These are phyloP conservation scores for Hyperopisus bebe DNA, from an alignment of 2,113 vertebrate genomes.

Conservation along the genomic window DNA sequence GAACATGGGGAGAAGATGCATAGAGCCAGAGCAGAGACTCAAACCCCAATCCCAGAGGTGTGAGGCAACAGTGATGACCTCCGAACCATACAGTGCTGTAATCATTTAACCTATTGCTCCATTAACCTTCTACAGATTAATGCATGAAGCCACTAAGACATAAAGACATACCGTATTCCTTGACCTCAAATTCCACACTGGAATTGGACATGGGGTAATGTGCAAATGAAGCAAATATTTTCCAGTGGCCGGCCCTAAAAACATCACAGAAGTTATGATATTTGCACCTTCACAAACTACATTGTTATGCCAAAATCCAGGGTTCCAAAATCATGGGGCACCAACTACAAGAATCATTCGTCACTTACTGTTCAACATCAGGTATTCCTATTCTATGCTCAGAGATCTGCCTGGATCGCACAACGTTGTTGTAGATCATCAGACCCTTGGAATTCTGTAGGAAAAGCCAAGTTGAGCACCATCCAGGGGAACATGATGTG, in stretches of 20 bases:
- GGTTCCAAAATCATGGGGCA: background rate
- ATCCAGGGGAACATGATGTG: too few relatives aligned
- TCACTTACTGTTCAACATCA: slow-evolving; percentile 50
- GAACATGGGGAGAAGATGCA: background rate
- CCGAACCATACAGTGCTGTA: background rate
- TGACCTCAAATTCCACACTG: slow-evolving; percentile 60
- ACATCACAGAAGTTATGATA: slow-evolving; percentile 4
- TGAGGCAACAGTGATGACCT: background rate
- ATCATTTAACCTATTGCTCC: background rate
- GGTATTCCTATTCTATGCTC: slow-evolving; percentile 45
- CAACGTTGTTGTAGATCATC: slow-evolving; percentile 39
- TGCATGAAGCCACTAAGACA: slow-evolving; percentile 17
- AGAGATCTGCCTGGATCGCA: slow-evolving; percentile 33
- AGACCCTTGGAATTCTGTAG: slow-evolving; percentile 55
- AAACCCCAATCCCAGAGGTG: background rate
- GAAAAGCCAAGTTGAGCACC: slow-evolving; percentile 8
- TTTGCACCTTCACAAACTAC: background rate
- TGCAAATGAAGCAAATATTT: slow-evolving; percentile 50
- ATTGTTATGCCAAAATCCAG: background rate
- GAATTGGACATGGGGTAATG: slow-evolving; percentile 43
- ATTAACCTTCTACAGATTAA: background rate
- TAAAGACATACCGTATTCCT: slow-evolving; percentile 48
- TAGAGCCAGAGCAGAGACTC: background rate
- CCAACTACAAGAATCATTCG: background rate
- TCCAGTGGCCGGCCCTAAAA: slow-evolving; percentile 58